Conservation (phyloP, 2,113 vertebrate genomes). For the Megalops atlanticus region DNA sequence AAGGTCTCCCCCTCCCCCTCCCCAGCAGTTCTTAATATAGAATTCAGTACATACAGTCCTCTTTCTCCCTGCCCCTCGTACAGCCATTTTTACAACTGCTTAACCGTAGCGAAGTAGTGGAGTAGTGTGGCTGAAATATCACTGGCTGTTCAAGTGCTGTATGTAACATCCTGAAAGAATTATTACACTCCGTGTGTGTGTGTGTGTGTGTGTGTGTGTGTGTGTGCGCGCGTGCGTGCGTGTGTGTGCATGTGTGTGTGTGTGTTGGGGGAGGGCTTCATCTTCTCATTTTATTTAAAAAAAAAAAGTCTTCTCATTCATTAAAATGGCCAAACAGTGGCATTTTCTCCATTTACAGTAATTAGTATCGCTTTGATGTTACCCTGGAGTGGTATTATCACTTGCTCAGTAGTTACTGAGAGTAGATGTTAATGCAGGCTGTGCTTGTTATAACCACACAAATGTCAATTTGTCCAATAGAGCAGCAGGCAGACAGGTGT, state of each 20-base stretch:
- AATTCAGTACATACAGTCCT: background rate
- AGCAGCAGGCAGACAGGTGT: background rate
- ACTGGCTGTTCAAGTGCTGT: background rate
- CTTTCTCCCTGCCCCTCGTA: background rate
- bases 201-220: background rate
- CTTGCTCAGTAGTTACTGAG: background rate
- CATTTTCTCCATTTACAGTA: background rate
- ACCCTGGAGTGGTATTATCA: no score
- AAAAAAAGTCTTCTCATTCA: background rate
- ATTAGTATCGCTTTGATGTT: background rate
- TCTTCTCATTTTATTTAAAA: no score
- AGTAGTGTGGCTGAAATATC: background rate
- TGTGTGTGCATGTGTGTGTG: background rate
- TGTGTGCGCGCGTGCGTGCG: background rate
- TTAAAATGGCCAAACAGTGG: background rate
- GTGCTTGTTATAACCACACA: no score
- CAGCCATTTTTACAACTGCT: background rate
- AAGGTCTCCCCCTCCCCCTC: background rate
- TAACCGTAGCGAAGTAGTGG: background rate
- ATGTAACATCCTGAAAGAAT: background rate
- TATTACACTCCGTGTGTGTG: background rate
- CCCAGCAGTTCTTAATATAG: background rate
- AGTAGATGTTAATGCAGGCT: background rate
- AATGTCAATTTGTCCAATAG: background rate
- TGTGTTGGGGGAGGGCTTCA: no score